A percentile compares a stretch with the other conserved stretches of the same genome.
phyloP scores from a whole-genome alignment of 2,797 vertebrate genomes.

The Ctenopoma kingsleyae region DNA sequence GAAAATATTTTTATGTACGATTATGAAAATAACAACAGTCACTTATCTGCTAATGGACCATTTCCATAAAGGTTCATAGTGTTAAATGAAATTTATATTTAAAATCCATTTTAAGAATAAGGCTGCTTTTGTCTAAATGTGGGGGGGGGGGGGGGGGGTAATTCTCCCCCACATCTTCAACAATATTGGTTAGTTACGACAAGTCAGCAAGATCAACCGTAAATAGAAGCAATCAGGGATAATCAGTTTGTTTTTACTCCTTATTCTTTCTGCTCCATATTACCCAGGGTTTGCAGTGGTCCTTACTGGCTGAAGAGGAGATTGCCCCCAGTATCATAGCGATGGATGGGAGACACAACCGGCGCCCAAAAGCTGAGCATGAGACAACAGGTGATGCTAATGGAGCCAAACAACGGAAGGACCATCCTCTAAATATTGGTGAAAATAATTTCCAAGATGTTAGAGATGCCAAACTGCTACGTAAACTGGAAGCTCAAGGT shows the following conservation, averaged over 20 bases:
- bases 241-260: neutral
- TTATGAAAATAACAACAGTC: neutral
- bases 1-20: neutral
- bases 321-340: constrained; percentile 88
- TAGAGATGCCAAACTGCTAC: constrained; percentile 89
- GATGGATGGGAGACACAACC: constrained; percentile 91
- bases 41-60: no score
- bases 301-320: constrained; percentile 91
- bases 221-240: neutral
- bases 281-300: constrained; percentile 93
- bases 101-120: neutral
- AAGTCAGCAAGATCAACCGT: neutral
- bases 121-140: neutral
- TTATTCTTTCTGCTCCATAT: neutral
- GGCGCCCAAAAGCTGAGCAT: constrained; percentile 84
- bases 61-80: neutral
- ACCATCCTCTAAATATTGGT: constrained; percentile 83
- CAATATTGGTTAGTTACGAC: neutral
- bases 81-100: no score
- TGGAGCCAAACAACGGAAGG: constrained; percentile 81
- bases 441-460: constrained; percentile 84
- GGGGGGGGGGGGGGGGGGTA: no score
- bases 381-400: constrained; percentile 79
- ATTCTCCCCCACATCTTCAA: neutral
- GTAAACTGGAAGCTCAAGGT: constrained; percentile 97